Evolutionary conservation across 1,140 invertebrate genomes (phyloP).

Genomic region (Nymphalis io): DNA sequence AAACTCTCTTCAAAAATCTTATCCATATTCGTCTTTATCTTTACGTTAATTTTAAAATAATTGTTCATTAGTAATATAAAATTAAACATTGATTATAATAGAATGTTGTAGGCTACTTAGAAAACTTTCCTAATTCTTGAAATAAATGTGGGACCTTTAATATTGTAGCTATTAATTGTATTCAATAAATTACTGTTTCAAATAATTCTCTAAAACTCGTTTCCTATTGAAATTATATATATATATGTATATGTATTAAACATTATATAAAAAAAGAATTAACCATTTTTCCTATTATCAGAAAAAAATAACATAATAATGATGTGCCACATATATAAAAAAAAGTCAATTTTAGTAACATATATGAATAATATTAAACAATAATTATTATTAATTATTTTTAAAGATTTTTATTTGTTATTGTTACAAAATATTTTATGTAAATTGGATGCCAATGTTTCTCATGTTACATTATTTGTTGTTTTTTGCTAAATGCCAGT

Average conservation of each 20-base stretch:
- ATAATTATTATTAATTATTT: slow-evolving; percentile 30
- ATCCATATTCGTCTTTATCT: no score
- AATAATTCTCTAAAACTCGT: slow-evolving; percentile 19
- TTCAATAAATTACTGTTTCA: slow-evolving; percentile 42
- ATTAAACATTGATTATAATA: slow-evolving; percentile 12
- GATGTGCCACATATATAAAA: slow-evolving; percentile 22
- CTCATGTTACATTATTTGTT: slow-evolving; percentile 50
- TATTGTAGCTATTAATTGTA: slow-evolving; percentile 52
- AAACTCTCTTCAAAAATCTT: no score
- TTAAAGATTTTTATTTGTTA: slow-evolving; percentile 43
- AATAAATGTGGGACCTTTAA: slow-evolving; percentile 67
- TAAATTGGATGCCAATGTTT: slow-evolving; percentile 49
- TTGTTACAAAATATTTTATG: slow-evolving; percentile 46
- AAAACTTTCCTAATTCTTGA: slow-evolving; percentile 51
- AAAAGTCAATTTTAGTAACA: slow-evolving; percentile 60
- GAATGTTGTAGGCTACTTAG: slow-evolving; percentile 13
- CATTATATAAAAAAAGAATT: slow-evolving; percentile 4
- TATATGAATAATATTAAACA: slow-evolving; percentile 39
- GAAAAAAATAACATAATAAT: slow-evolving; percentile 2
- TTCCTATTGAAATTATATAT: slow-evolving; percentile 21
- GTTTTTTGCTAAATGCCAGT: slow-evolving; percentile 57
- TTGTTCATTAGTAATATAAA: slow-evolving; percentile 5
- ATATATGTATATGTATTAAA: not conserved
- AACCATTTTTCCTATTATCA: slow-evolving; percentile 6
- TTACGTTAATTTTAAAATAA: not conserved